These are phyloP conservation scores for Pyralis farinalis DNA, from an alignment of 2,888 invertebrate species.

Conservation along the genomic window DNA sequence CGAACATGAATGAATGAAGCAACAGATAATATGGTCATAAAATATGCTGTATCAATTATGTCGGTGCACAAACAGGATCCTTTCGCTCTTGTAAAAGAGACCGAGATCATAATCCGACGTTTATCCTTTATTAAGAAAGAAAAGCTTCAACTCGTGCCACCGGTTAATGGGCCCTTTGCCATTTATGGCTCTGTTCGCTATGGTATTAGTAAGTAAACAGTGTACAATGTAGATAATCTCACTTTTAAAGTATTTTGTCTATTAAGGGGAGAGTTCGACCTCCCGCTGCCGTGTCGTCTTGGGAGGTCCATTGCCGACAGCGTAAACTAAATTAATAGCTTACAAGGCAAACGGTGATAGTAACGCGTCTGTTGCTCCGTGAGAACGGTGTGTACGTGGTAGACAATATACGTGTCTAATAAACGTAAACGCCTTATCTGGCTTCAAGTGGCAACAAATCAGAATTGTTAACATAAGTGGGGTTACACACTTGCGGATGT, in stretches of 20 bases:
- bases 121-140: conserved; percentile 44
- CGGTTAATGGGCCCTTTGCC: conserved; percentile 30
- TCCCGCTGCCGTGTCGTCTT: conserved; percentile 34
- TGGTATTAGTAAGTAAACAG: conserved; percentile 29
- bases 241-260: conserved; percentile 43
- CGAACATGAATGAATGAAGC: neutral
- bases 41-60: conserved; percentile 30
- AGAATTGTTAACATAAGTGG: no score
- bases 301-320: conserved; percentile 57
- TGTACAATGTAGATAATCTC: conserved; percentile 47
- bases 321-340: conserved; percentile 57
- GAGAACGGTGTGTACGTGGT: conserved; percentile 27
- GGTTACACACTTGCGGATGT: no score
- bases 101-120: conserved; percentile 41
- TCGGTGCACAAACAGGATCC: conserved; percentile 31
- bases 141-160: conserved; percentile 33
- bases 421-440: conserved; percentile 11
- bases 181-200: conserved; percentile 35
- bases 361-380: conserved; percentile 36
- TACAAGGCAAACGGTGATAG: conserved; percentile 42
- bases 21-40: conserved; percentile 7
- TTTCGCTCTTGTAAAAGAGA: conserved; percentile 33
- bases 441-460: no score
- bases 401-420: conserved; percentile 8
- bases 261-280: conserved; percentile 46